Conservation (phyloP, 2,113 vertebrate genomes). For the Ceratotherium simum region DNA sequence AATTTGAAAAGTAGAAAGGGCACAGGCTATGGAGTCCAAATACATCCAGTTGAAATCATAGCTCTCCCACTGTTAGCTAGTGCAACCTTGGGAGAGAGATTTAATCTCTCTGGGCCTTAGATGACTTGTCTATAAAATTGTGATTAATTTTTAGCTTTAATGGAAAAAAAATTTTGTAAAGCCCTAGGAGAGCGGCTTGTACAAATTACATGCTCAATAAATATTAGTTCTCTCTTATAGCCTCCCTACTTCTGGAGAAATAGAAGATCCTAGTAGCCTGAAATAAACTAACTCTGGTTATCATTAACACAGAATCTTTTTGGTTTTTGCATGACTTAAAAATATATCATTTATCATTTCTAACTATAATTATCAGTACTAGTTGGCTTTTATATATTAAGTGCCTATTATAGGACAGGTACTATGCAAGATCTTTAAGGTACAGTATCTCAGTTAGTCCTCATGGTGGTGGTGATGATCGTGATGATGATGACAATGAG, state of each 20-base stretch:
- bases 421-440: neutral
- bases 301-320: neutral
- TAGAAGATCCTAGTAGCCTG: neutral
- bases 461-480: neutral
- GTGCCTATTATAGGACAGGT: neutral
- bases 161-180: neutral
- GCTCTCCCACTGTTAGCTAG: neutral
- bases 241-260: neutral
- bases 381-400: neutral
- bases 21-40: neutral
- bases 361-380: neutral
- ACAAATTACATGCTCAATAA: neutral
- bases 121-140: neutral
- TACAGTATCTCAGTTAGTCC: neutral
- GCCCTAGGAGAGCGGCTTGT: neutral
- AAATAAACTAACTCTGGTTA: neutral
- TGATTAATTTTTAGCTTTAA: neutral
- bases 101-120: neutral
- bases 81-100: neutral
- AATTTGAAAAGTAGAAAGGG: neutral
- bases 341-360: neutral
- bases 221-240: neutral
- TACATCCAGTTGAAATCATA: neutral
- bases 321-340: neutral
- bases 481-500: too few species aligned